Evolutionary conservation across 2,797 vertebrate genomes (phyloP).

Genomic region (Mus caroli): DNA sequence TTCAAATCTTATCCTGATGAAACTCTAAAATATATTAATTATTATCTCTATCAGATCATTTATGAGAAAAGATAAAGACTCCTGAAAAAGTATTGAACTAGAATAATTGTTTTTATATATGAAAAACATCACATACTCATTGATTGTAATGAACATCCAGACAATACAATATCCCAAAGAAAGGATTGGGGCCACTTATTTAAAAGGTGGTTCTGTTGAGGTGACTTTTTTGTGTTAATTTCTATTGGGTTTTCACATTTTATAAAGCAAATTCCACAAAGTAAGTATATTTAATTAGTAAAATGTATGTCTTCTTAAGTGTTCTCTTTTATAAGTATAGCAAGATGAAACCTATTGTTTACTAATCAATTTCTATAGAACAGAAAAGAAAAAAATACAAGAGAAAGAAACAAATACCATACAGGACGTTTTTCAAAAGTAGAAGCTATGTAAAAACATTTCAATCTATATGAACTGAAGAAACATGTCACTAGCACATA

Average conservation of each 20-base stretch:
- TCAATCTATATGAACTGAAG: background rate
- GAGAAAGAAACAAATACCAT: background rate
- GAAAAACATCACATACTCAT: background rate
- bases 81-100: slow-evolving; percentile 4
- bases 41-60: background rate
- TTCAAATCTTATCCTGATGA: background rate
- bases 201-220: background rate
- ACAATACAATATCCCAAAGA: background rate
- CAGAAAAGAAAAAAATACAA: background rate
- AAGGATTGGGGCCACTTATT: background rate
- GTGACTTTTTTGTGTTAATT: background rate
- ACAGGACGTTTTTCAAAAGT: background rate
- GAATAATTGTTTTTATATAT: background rate
- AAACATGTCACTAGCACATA: background rate
- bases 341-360: background rate
- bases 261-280: background rate
- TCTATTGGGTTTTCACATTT: background rate
- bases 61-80: slow-evolving; percentile 55
- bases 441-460: background rate
- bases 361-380: background rate
- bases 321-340: background rate
- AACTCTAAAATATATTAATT: background rate
- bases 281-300: background rate
- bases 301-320: background rate
- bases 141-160: slow-evolving; percentile 9